phyloP scores from a whole-genome alignment of 2,113 vertebrate genomes.

The Campylomormyrus numenius region DNA sequence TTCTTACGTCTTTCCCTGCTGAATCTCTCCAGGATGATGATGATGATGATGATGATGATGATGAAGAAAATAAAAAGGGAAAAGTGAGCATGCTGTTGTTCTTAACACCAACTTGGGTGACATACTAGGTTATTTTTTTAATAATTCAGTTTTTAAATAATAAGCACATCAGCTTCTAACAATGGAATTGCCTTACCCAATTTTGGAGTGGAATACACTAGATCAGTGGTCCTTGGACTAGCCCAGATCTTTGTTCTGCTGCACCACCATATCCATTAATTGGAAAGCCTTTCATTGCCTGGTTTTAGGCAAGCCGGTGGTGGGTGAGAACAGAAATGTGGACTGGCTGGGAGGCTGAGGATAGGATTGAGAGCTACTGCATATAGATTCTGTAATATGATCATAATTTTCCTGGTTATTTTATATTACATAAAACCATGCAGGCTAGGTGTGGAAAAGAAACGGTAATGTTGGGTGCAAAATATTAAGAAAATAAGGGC shows the following conservation, averaged over 20 bases:
- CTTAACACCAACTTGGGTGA: neutral
- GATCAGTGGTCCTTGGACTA: neutral
- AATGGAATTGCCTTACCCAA: neutral
- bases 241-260: neutral
- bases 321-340: neutral
- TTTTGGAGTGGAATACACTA: neutral
- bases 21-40: conserved; percentile 3
- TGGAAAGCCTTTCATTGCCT: neutral
- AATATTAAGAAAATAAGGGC: no score
- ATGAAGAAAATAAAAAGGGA: neutral
- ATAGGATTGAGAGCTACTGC: neutral
- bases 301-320: neutral
- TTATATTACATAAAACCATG: neutral
- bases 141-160: neutral
- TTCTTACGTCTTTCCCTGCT: neutral
- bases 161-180: neutral
- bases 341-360: neutral
- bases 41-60: neutral
- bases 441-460: neutral
- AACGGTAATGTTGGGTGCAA: no score
- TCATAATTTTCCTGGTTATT: neutral
- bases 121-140: neutral
- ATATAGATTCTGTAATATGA: neutral
- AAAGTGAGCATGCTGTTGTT: neutral
- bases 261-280: neutral